Evolutionary conservation across 2,888 invertebrate genomes (phyloP).

Genomic region (Gisinianus flammeolus): DNA sequence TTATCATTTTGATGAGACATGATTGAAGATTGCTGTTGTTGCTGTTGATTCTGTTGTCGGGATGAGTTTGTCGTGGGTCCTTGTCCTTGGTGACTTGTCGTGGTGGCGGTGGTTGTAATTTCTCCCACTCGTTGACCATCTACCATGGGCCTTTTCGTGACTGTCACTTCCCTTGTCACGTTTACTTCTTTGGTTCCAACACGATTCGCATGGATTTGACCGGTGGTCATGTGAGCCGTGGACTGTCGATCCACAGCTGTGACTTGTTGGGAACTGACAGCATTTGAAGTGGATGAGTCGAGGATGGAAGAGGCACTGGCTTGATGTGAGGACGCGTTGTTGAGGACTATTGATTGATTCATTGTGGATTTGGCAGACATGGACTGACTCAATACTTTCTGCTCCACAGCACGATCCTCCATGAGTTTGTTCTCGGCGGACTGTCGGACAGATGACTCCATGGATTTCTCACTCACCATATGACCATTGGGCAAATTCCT

Average conservation of each 20-base stretch:
- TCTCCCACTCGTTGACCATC: constrained; percentile 43
- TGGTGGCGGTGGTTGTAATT: constrained; percentile 45
- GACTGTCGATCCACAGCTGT: constrained; percentile 23
- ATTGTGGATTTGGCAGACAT: constrained; percentile 57
- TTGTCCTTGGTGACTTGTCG: not conserved
- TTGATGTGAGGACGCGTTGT: constrained; percentile 40
- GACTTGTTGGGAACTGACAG: constrained; percentile 15
- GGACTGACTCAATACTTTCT: constrained; percentile 55
- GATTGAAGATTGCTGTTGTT: not conserved
- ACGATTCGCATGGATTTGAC: constrained; percentile 61
- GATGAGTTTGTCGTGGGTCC: not conserved
- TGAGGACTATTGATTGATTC: constrained; percentile 55
- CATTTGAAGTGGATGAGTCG: not conserved
- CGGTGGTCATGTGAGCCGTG: not conserved
- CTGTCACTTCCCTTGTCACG: constrained; percentile 57
- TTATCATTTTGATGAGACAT: constrained; percentile 1
- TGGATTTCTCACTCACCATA: constrained; percentile 53
- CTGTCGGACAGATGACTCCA: constrained; percentile 54
- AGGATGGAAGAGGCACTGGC: not conserved
- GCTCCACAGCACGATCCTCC: constrained; percentile 52
- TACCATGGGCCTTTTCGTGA: constrained; percentile 50
- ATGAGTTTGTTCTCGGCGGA: constrained; percentile 50
- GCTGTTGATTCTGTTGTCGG: not conserved
- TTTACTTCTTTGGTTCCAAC: constrained; percentile 55
- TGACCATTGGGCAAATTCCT: constrained; percentile 54